Conservation (phyloP, 2,888 invertebrate species). For the Baronia brevicornis region DNA sequence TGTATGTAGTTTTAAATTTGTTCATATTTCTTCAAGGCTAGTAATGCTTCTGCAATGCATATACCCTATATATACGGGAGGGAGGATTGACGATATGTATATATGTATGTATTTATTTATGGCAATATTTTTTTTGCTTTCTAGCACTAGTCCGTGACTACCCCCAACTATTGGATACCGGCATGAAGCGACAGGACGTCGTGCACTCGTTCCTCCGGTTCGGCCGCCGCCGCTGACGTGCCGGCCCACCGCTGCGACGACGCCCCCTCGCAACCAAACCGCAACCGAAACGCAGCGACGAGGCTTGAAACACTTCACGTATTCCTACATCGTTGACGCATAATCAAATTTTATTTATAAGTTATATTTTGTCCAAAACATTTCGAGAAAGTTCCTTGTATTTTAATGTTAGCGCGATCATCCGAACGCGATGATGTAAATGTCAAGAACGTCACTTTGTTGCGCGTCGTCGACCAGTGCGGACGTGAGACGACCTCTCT, state of each 20-base stretch:
- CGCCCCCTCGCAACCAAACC: constrained; percentile 17
- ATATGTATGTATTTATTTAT: too few relatives aligned
- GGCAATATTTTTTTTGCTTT: constrained; percentile 7
- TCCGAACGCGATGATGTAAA: constrained; percentile 30
- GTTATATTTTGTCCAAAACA: constrained; percentile 60
- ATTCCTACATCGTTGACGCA: constrained; percentile 10
- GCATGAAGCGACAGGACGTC: constrained; percentile 89
- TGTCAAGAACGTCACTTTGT: constrained; percentile 16
- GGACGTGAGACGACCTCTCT: constrained; percentile 48
- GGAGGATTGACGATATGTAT: too few relatives aligned
- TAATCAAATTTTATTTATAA: constrained; percentile 1
- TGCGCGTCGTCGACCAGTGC: constrained; percentile 23
- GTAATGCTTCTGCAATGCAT: too few relatives aligned
- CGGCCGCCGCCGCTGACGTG: constrained; percentile 83
- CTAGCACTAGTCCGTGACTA: constrained; percentile 67
- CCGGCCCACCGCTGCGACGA: constrained; percentile 19
- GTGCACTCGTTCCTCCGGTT: constrained; percentile 94
- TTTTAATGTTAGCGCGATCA: constrained; percentile 28
- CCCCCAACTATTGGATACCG: constrained; percentile 77
- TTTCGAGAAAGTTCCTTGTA: constrained; percentile 30
- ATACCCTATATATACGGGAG: too few relatives aligned
- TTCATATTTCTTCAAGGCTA: too few relatives aligned
- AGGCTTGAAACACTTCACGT: constrained; percentile 17
- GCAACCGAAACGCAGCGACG: constrained; percentile 25
- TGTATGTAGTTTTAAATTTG: too few relatives aligned